phyloP scores from a whole-genome alignment of 2,113 vertebrate genomes.

The Copsychus sechellarum region DNA sequence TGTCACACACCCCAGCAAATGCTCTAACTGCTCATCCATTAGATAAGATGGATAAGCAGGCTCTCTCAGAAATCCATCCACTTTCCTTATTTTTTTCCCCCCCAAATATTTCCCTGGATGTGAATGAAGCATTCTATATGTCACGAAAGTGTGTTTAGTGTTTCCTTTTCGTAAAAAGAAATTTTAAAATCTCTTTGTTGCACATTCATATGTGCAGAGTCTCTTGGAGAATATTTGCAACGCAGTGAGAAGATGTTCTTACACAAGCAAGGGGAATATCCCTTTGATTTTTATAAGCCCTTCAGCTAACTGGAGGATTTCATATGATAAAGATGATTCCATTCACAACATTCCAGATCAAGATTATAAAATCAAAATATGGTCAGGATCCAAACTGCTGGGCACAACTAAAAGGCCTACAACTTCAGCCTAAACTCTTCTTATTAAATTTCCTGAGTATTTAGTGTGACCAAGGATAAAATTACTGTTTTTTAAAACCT shows the following conservation, averaged over 20 bases:
- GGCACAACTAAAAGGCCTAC: neutral
- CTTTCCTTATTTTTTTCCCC: neutral
- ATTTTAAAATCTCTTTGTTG: neutral
- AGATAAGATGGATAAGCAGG: neutral
- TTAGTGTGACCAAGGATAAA: neutral
- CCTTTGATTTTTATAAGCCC: neutral
- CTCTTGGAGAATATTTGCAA: neutral
- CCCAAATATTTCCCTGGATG: neutral
- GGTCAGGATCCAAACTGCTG: neutral
- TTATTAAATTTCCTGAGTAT: neutral
- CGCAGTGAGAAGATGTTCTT: neutral
- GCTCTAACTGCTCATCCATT: neutral
- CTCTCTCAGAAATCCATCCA: neutral
- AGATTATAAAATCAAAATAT: neutral
- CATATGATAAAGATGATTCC: neutral
- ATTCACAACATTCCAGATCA: neutral
- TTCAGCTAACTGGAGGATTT: neutral
- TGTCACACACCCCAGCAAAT: neutral
- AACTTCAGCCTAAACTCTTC: neutral
- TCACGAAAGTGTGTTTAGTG: neutral
- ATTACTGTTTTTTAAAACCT: neutral
- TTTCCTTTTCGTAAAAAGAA: neutral
- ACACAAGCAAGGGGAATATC: neutral
- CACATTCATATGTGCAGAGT: neutral
- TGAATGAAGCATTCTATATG: neutral